Evolutionary conservation across 2,113 vertebrate genomes (phyloP), one percentile per base, ranked within the genome.

Genomic region (Oryzias javanicus): DNA sequence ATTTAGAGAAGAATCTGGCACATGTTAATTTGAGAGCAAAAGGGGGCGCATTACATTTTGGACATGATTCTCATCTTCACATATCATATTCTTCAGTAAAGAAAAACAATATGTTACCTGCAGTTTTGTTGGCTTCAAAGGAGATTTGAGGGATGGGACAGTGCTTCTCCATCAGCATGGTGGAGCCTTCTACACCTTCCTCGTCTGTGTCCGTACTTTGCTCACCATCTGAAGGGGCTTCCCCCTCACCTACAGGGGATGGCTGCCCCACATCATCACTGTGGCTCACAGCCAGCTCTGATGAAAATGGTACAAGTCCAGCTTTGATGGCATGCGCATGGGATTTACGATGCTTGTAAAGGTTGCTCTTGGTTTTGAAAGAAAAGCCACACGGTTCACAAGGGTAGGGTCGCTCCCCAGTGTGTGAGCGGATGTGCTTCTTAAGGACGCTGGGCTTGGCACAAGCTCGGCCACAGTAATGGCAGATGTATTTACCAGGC

Each of bases 361-460:
- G 91, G 89, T 99, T 99, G 88, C 97, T 99, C 90, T 98, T 99
- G 0, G 97, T 99, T 90, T 99, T 99, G 83, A 99, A 99, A 49
- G 97, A 98, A 80, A 99, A 99, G 64, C 97, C 97, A 72, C 97
- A 99, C 46, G 97, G 97, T 65, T 93, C 91, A 75, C 97, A 99
- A 10, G 97, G 97, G 58, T 98, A 99, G 0, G 97, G 97, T 66
- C 97, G 91, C 74, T 99, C 97, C 18, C 97, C 97, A 0, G 97
- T 99, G 44, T 99, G 97, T 16, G 97, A 99, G 54, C 97, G 92
- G 85, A 99, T 98, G 91, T 99, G 97, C 78, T 99, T 99, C 85
- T 99, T 98, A 81, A 99, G 92, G 71, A 99, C 97, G 1, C 97
- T 99, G 59, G 97, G 97, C 91, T 99, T 99, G 90, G 97, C 97